These are phyloP conservation scores for Phyllotis vaccarum DNA, from an alignment of 2,797 vertebrate species.

Conservation along the genomic window DNA sequence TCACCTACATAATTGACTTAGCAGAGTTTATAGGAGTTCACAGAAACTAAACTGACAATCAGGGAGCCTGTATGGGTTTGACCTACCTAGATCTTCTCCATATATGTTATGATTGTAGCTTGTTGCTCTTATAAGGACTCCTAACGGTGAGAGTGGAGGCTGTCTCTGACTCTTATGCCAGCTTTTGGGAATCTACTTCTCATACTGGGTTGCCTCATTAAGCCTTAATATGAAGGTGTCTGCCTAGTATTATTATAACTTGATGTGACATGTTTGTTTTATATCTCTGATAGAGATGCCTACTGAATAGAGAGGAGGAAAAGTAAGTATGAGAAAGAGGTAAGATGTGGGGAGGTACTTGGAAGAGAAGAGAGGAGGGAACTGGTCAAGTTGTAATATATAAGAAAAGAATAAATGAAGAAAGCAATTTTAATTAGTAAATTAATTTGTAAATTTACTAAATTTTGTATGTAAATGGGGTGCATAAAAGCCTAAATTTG, in stretches of 20 bases:
- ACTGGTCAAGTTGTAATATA: not conserved
- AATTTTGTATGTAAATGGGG: conserved; percentile 27
- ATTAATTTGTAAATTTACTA: not conserved
- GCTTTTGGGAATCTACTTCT: not conserved
- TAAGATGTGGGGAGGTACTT: not conserved
- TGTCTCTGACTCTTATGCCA: not conserved
- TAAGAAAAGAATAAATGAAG: not conserved
- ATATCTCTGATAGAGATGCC: not conserved
- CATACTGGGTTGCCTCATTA: not conserved
- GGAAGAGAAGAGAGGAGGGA: not conserved
- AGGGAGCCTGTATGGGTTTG: not conserved
- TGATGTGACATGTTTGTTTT: not conserved
- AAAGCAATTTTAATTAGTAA: conserved; percentile 55
- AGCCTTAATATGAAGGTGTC: not conserved
- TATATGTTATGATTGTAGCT: not conserved
- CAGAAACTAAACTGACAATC: not conserved
- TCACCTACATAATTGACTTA: not conserved
- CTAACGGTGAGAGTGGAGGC: not conserved
- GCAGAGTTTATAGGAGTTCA: not conserved
- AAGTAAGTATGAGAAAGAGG: not conserved
- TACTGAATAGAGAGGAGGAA: not conserved
- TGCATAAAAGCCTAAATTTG: conserved; percentile 15
- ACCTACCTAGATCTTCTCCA: not conserved
- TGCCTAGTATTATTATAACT: not conserved
- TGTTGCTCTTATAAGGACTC: not conserved